Base-by-base conservation (phyloP, 1,140 invertebrate genomes). In the Portunus trituberculatus region DNA sequence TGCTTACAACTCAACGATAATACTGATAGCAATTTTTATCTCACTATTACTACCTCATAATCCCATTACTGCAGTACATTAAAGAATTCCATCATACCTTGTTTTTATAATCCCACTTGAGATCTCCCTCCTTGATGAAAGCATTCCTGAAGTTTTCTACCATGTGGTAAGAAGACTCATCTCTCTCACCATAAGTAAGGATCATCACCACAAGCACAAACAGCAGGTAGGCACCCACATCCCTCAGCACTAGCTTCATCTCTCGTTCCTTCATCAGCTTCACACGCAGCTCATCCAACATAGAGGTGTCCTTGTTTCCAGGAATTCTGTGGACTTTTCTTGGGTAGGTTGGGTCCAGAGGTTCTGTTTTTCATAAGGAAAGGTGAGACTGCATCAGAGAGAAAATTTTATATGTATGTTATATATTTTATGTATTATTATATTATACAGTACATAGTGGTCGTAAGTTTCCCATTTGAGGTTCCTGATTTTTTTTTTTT, bases 181-280 rank as follows among this genome's bases (percentile, higher is more conserved):
- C 97, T 45, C 97, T 96, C 95, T 97, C 97, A 8, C 97, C 97
- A 96, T 97, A 97, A 93, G 97, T 97, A 46, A 97, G 96, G 10
- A 97, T 96, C 88, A 97, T 96, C 0, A 97, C 96, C 16, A 97
- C 97, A 96, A 97, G 97, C 31, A 97, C 96, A 96, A 97, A 97
- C 95, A 97, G 1, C 29, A 93, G 90, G 87, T 96, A 96, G 12
- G 76, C 28, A 14, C 86, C 88, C 20, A 96, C 91, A 46, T 95
- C 96, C 91, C 94, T 84, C n/a, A 96, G 32, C 0, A 96, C 91
- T 4, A 90, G 90, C 48, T 29, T 67, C 87, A 95, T 96, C 52
- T 96, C 96, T 32, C 95, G 59, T 29, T 95, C 91, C 92, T 96
- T 96, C 4, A 67, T 93, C 16, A 96, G 92, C 20, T 93, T 25